Evolutionary conservation across 2,888 invertebrate genomes (phyloP), one percentile per base, ranked within the genome.

Genomic region (Perdita meconis): DNA sequence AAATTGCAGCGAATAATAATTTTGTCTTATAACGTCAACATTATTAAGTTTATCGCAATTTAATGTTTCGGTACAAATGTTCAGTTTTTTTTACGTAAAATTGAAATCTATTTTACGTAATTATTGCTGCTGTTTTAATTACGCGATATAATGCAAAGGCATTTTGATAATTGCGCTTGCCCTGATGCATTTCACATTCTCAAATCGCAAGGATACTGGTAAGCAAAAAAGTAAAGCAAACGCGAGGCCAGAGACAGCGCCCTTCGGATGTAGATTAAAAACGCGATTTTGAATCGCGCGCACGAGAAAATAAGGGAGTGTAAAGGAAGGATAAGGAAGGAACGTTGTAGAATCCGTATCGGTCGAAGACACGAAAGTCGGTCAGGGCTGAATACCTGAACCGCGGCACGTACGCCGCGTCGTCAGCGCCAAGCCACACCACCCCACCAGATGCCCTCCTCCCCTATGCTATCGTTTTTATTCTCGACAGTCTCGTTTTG

Each of bases 361-460:
- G 63, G 74, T 78, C 74, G 65, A 81, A 78, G 71, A 61, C 74
- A 71, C 61, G 47, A 65, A 65, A 81, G 50, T 78, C 68, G 81
- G 78, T 81, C 81, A 81, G 65, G 82, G 81, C 68, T 66, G 74
- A 42, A 61, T 63, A 69, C 61, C 53, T 59, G 71, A 68, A 78
- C 74, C 74, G 65, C 65, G 40, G 51, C 69, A 68, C 57, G 68
- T 68, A 79, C 60, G 30, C 36, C 24, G 3, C 12, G 47, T 19
- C 16, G 47, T 19, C n/a, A 19, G 19, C 47, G 47, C 47, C 19
- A 16, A 0, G 0, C 10, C 47, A 47, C 10, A 19, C 47, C 47
- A 16, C 44, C n/a, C 44, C 19, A 19, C 47, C 47, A 67, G 19
- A 16, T 56, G 22, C 12, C 16, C 30, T 42, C 5, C n/a, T 34